Percentiles rank a stretch among this genome's conserved stretches.
phyloP scores from a whole-genome alignment of 2,888 invertebrate genomes.

The Limnephilus auricula region DNA sequence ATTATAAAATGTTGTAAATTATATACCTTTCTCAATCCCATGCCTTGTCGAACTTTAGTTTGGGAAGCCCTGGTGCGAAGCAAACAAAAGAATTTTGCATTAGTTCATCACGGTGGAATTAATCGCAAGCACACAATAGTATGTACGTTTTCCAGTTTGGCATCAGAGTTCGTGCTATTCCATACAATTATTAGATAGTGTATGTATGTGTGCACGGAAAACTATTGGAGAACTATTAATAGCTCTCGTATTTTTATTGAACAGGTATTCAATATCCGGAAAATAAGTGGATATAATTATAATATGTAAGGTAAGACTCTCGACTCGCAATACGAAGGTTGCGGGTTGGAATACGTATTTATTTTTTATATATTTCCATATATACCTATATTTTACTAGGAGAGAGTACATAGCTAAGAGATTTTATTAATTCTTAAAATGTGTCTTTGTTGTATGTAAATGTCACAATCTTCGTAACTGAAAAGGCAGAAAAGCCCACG shows the following conservation, averaged over 20 bases:
- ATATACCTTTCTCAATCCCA: background rate
- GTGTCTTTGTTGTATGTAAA: no score
- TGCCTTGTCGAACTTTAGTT: background rate
- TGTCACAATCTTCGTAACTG: no score
- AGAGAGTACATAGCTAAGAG: no score
- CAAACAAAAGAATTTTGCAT: slow-evolving; percentile 57
- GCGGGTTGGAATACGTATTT: no score
- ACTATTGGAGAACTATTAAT: slow-evolving; percentile 24
- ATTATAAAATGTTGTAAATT: no score
- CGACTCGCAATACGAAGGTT: no score
- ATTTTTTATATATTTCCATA: no score
- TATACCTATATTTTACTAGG: no score
- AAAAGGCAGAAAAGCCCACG: no score
- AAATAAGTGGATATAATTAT: background rate
- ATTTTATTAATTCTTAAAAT: no score
- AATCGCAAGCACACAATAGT: slow-evolving; percentile 42
- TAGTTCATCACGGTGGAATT: slow-evolving; percentile 53
- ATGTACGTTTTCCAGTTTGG: slow-evolving; percentile 44
- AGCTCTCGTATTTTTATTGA: slow-evolving; percentile 11
- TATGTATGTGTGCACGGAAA: slow-evolving; percentile 20
- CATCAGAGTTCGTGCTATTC: slow-evolving; percentile 39
- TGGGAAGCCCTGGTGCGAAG: background rate
- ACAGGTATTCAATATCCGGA: slow-evolving; percentile 18
- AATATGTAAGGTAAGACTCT: no score
- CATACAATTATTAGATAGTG: slow-evolving; percentile 30